A percentile compares a stretch with the other conserved stretches of the same genome.
Evolutionary conservation across 2,113 vertebrate species (phyloP).

Genomic region (Anoplopoma fimbria): DNA sequence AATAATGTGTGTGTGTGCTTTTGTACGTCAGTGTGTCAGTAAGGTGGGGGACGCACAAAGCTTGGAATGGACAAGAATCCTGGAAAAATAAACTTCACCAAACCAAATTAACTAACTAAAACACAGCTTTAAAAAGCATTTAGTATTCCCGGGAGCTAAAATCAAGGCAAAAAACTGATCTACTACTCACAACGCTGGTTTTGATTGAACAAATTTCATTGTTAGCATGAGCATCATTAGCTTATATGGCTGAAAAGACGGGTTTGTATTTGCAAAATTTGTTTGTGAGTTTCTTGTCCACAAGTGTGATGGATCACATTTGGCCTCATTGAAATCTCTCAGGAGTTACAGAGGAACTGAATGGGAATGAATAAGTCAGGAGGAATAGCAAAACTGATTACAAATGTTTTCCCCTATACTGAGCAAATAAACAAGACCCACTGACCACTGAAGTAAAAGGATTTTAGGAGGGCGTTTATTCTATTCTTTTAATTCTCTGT

Average conservation of each 20-base stretch:
- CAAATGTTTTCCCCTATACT: not conserved
- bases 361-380: not conserved
- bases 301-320: not conserved
- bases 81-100: not conserved
- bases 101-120: not conserved
- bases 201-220: not conserved
- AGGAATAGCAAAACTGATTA: not conserved
- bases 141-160: not conserved
- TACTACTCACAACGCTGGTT: not conserved
- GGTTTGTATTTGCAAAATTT: not conserved
- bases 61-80: constrained; percentile 15
- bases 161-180: not conserved
- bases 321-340: not conserved
- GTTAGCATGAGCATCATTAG: constrained; percentile 1
- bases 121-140: not conserved
- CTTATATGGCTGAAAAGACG: not conserved
- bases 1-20: constrained; percentile 61
- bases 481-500: not conserved
- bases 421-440: not conserved
- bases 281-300: not conserved
- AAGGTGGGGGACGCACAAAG: constrained; percentile 3
- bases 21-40: constrained; percentile 57
- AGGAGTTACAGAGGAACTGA: not conserved
- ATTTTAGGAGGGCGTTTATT: not conserved
- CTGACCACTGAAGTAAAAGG: not conserved